Evolutionary conservation across 1,140 invertebrate genomes (phyloP), one percentile per base, ranked within the genome.

Genomic region (Hestina assimilis): DNA sequence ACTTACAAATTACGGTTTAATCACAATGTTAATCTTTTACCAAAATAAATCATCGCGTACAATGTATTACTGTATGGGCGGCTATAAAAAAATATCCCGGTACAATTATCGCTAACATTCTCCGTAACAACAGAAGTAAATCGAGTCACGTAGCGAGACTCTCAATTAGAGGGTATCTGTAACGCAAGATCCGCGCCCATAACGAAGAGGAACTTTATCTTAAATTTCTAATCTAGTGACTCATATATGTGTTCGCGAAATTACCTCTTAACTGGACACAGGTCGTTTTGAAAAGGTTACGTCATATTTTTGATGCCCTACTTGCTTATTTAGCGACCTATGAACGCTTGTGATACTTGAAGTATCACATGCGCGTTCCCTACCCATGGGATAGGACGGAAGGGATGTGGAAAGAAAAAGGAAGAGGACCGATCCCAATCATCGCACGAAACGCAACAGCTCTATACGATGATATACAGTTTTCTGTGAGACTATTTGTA

Each of bases 141-240:
- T 61, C 58, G 52, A 57, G 53, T 66, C 63, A 66, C 63, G 63
- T 66, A 66, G 20, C 51, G 45, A 46, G 51, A 45, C 40, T 58
- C 69, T 67, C 70, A 73, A 73, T 73, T 73, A 73, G 67, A 67
- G 63, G 63, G 52, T 70, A 73, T 73, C 70, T 66, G 57, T 63
- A 70, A 63, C 61, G 57, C 62, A 52, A 59, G 47, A 73, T 73
- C 67, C 70, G 58, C 66, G 57, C 69, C 67, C 70, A 70, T 73
- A 70, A 73, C 64, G 70, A 73, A 72, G 59, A 55, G 46, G 53
- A 38, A 53, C 62, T 61, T 31, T 70, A 70, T 73, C 70, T 67
- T 64, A 82, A 84, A 87, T 82, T 82, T 78, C 60, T 70, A 66
- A 73, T 70, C 70, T 70, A 24, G 38, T 69, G 63, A 73, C 67